phyloP scores from a whole-genome alignment of 2,888 invertebrate species.

The Crepidodera aurea region DNA sequence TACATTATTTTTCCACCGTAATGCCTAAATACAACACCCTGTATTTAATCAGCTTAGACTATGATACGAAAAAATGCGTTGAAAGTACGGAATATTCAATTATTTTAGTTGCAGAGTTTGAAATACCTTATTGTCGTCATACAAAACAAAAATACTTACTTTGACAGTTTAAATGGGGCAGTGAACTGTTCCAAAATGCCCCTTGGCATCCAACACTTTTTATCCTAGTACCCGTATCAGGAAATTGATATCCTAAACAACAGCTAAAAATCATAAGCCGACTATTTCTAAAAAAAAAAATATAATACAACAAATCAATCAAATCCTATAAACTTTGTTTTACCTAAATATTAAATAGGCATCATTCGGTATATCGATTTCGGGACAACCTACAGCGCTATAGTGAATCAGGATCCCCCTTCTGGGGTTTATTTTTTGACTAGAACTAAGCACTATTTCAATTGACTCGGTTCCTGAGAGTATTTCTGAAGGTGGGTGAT shows the following conservation, averaged over 20 bases:
- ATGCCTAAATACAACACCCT: too few relatives aligned
- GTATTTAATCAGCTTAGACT: too few relatives aligned
- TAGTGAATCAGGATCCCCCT: conserved; percentile 72
- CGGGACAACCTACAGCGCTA: conserved; percentile 72
- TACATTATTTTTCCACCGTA: too few relatives aligned
- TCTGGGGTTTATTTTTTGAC: conserved; percentile 61
- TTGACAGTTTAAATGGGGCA: conserved; percentile 68
- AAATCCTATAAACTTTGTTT: background rate
- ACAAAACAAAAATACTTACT: conserved; percentile 65
- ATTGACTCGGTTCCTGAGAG: conserved; percentile 63
- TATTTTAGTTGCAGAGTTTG: too few relatives aligned
- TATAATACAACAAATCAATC: background rate
- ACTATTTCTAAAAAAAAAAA: conserved; percentile 61
- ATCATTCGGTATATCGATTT: conserved; percentile 70
- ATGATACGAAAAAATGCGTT: too few relatives aligned
- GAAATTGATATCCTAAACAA: conserved; percentile 72
- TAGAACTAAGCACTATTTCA: conserved; percentile 52
- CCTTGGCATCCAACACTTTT: conserved; percentile 71
- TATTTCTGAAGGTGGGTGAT: conserved; percentile 64
- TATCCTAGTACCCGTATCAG: conserved; percentile 70
- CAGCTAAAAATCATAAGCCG: conserved; percentile 75
- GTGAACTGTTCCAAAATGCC: conserved; percentile 71
- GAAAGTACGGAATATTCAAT: too few relatives aligned
- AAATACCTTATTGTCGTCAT: too few relatives aligned
- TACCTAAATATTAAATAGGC: conserved; percentile 74